These are phyloP conservation scores for Tupiocoris notatus DNA, from an alignment of 2,888 invertebrate genomes.

Conservation along the genomic window DNA sequence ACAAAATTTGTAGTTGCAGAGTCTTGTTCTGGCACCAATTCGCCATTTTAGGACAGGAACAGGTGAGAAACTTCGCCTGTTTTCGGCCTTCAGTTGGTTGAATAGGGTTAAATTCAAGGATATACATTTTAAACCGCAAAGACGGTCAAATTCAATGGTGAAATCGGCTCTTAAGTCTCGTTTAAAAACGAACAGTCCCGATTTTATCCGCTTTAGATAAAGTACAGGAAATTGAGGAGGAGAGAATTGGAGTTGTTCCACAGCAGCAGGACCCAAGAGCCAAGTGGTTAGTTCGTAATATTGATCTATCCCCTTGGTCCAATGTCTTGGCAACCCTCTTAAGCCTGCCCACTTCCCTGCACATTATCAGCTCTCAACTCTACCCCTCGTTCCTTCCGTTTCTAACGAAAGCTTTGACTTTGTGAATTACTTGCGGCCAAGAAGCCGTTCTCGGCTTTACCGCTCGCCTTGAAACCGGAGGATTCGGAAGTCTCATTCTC, in stretches of 20 bases:
- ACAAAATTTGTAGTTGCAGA: no score
- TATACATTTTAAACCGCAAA: no score
- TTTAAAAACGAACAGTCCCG: no score
- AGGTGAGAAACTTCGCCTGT: no score
- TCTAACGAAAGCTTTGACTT: slow-evolving; percentile 26
- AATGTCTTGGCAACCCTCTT: slow-evolving; percentile 43
- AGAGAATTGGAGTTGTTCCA: background rate
- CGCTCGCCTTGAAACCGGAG: background rate
- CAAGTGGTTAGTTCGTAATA: slow-evolving; percentile 44
- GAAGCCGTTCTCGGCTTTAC: slow-evolving; percentile 9
- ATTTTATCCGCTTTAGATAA: background rate
- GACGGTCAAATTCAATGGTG: no score
- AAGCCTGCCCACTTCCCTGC: slow-evolving; percentile 40
- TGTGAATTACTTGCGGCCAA: slow-evolving; percentile 30
- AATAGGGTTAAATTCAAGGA: no score
- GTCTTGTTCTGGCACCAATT: no score
- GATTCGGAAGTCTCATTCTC: background rate
- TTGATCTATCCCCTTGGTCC: slow-evolving; percentile 45
- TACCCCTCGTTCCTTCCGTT: background rate
- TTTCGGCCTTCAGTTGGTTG: no score
- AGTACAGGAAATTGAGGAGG: background rate
- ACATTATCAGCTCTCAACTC: slow-evolving; percentile 31
- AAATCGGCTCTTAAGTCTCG: no score
- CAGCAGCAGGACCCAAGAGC: slow-evolving; percentile 24
- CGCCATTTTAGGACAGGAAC: no score